Evolutionary conservation across 2,888 invertebrate species (phyloP).

Genomic region (Amphimallon solstitiale): DNA sequence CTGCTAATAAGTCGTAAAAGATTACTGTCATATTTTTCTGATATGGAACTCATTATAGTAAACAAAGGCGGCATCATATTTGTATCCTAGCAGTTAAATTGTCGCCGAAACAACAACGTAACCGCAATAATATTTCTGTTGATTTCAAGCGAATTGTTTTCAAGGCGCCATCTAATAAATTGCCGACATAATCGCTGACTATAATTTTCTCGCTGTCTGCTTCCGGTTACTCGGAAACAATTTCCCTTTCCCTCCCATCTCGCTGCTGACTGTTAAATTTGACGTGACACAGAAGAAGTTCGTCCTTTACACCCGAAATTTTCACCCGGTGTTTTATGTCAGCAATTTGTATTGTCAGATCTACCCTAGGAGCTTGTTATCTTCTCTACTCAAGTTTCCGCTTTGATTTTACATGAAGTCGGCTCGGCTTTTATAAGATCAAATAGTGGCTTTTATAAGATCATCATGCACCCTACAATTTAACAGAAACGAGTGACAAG

Average conservation of each 20-base stretch:
- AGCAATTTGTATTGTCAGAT: constrained; percentile 32
- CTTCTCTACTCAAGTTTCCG: constrained; percentile 17
- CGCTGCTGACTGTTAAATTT: background rate
- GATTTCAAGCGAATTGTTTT: constrained; percentile 4
- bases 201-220: background rate
- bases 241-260: background rate
- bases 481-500: background rate
- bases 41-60: background rate
- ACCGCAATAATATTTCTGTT: background rate
- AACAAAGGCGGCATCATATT: background rate
- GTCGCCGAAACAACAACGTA: background rate
- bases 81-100: too few species aligned
- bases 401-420: constrained; percentile 15
- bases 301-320: constrained; percentile 1
- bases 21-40: too few species aligned
- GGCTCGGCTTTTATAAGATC: constrained; percentile 2
- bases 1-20: background rate
- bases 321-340: constrained; percentile 22
- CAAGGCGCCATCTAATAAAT: constrained; percentile 10
- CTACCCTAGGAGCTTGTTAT: constrained; percentile 8
- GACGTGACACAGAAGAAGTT: constrained; percentile 15
- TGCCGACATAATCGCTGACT: background rate
- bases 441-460: background rate
- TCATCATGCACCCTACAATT: background rate
- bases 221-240: background rate